phyloP scores from a whole-genome alignment of 2,888 invertebrate species.

The Troides helena region DNA sequence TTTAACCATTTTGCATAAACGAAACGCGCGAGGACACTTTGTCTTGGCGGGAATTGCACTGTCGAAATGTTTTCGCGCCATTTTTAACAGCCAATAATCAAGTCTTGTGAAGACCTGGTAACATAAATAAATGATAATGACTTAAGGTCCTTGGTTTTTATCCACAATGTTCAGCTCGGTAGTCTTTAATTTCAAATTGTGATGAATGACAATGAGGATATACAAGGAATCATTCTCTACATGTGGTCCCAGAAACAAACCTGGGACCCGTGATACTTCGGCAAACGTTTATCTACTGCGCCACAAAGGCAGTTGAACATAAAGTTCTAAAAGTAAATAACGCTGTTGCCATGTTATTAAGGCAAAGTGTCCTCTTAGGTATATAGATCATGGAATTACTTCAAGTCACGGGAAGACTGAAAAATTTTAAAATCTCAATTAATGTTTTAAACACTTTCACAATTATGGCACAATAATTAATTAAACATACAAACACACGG shows the following conservation, averaged over 20 bases:
- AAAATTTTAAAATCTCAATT: background rate
- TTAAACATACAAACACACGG: slow-evolving; percentile 7
- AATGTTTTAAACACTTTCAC: background rate
- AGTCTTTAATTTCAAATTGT: no score
- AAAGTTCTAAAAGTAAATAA: background rate
- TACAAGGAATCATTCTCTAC: no score
- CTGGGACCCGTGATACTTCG: no score
- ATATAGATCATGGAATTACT: background rate
- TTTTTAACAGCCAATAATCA: no score
- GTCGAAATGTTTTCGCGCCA: no score
- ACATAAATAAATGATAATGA: no score
- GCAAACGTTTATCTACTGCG: no score
- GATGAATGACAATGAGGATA: no score
- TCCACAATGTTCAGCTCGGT: no score
- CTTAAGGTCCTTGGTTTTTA: no score
- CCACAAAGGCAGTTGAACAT: background rate
- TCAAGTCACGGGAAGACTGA: slow-evolving; percentile 15
- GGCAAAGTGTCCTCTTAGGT: slow-evolving; percentile 9
- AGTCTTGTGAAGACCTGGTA: no score
- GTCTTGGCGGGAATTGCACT: background rate
- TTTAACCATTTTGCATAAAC: slow-evolving; percentile 35
- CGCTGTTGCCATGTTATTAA: background rate
- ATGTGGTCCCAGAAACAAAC: no score
- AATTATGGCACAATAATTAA: slow-evolving; percentile 15
- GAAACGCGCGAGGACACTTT: slow-evolving; percentile 11